Evolutionary conservation across 2,888 invertebrate genomes (phyloP).

Genomic region (Mamestra brassicae): DNA sequence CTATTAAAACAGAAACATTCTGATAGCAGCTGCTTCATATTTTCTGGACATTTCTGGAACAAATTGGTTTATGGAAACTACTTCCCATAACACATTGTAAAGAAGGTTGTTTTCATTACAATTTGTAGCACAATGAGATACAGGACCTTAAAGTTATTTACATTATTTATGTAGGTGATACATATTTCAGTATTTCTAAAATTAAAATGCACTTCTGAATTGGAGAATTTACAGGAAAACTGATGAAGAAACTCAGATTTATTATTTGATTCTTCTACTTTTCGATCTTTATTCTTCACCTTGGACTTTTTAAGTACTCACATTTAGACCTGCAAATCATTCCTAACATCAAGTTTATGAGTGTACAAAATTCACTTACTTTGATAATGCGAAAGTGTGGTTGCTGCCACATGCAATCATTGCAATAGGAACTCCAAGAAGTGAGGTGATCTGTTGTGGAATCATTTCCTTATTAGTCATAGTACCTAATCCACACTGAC

Average conservation of each 20-base stretch:
- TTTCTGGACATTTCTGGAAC: slow-evolving; percentile 41
- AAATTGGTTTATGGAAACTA: slow-evolving; percentile 15
- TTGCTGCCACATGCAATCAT: slow-evolving; percentile 95
- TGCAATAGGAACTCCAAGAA: slow-evolving; percentile 94
- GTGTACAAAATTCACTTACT: slow-evolving; percentile 83
- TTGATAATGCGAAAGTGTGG: slow-evolving; percentile 95
- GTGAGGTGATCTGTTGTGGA: slow-evolving; percentile 92
- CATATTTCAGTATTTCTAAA: slow-evolving; percentile 4
- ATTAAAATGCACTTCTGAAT: background rate
- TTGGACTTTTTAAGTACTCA: background rate
- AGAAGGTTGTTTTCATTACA: background rate
- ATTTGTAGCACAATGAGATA: slow-evolving; percentile 8
- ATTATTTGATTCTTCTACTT: background rate
- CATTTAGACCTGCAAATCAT: background rate
- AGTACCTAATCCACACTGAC: slow-evolving; percentile 95
- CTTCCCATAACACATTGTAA: slow-evolving; percentile 4
- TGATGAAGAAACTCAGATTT: background rate
- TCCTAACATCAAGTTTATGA: background rate
- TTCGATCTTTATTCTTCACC: background rate
- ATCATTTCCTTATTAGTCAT: slow-evolving; percentile 90
- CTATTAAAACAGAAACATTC: slow-evolving; percentile 10
- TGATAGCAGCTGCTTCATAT: slow-evolving; percentile 33
- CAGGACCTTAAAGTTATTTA: background rate
- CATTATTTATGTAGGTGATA: background rate
- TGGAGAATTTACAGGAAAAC: background rate